Evolutionary conservation across 2,888 invertebrate genomes (phyloP).

Genomic region (Mimas tiliae): DNA sequence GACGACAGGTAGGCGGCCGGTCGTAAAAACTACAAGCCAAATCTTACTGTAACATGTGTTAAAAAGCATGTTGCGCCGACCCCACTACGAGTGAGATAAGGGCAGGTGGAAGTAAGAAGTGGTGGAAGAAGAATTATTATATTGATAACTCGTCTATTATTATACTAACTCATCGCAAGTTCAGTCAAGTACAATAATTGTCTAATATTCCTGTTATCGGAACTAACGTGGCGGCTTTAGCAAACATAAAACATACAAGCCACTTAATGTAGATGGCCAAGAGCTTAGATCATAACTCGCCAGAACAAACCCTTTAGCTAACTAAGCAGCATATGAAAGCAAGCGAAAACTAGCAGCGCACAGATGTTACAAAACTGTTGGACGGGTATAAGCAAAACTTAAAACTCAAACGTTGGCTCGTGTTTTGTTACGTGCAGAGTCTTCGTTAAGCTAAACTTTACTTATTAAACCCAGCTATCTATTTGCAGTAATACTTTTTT

Average conservation of each 20-base stretch:
- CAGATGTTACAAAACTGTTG: conserved; percentile 45
- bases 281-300: not conserved
- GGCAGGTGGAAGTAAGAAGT: too few species aligned
- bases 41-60: too few species aligned
- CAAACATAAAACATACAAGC: not conserved
- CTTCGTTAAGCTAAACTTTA: conserved; percentile 43
- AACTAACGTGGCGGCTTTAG: not conserved
- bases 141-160: too few species aligned
- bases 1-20: too few species aligned
- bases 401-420: conserved; percentile 42
- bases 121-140: too few species aligned
- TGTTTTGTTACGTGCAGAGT: conserved; percentile 42
- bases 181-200: not conserved
- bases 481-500: conserved; percentile 33
- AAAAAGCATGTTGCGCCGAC: too few species aligned
- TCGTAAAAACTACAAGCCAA: too few species aligned
- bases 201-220: not conserved
- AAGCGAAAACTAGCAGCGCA: not conserved
- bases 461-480: conserved; percentile 45
- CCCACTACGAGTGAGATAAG: too few species aligned
- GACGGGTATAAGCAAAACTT: conserved; percentile 47
- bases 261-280: not conserved
- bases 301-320: not conserved
- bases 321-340: conserved; percentile 10
- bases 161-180: too few species aligned